Evolutionary conservation across 2,113 vertebrate genomes (phyloP), one percentile per base, ranked within the genome.

Genomic region (Montifringilla adamsi): DNA sequence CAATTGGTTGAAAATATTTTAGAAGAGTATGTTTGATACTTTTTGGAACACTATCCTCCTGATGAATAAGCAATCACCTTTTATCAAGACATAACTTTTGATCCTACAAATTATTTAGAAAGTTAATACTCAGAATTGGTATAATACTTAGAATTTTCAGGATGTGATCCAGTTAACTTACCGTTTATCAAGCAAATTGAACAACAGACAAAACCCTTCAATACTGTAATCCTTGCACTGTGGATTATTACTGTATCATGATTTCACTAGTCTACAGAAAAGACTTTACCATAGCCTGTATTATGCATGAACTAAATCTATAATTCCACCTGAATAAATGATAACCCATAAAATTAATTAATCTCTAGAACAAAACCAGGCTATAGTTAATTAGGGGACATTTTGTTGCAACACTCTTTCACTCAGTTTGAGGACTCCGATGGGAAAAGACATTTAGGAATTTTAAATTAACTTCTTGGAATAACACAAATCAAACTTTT

Each of bases 61-160:
- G 66, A 73, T 16, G 41, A 86, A 59, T 52, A 74, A 56, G 31
- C 13, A 55, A 21, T 47, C 49, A 47, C 9, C 13, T 82, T 84
- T 78, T 49, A 41, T 6, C 64, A 19, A 77, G 20, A 96, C 88
- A 41, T 83, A 93, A 64, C 60, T 89, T 77, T 31, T 69, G 47
- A 53, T 50, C 49, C 63, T 80, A 72, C 27, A 53, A 93, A 92
- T 72, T 90, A 94, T 90, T 95, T 66, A 94, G 31, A 81, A 93
- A 82, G 20, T 63, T 41, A 87, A 46, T 63, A 68, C 46, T 83
- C 14, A 47, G 75, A 85, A 6, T 5, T 49, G 46, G 73, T 90
- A 53, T 16, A 82, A 83, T 66, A 52, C 53, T 86, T 67, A 72
- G 56, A 85, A 77, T 85, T 80, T 66, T 87, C 41, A 56, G n/a